A percentile compares a stretch with the other conserved stretches of the same genome.
phyloP scores from a whole-genome alignment of 2,888 invertebrate genomes.

The Drosophila buzzatii region DNA sequence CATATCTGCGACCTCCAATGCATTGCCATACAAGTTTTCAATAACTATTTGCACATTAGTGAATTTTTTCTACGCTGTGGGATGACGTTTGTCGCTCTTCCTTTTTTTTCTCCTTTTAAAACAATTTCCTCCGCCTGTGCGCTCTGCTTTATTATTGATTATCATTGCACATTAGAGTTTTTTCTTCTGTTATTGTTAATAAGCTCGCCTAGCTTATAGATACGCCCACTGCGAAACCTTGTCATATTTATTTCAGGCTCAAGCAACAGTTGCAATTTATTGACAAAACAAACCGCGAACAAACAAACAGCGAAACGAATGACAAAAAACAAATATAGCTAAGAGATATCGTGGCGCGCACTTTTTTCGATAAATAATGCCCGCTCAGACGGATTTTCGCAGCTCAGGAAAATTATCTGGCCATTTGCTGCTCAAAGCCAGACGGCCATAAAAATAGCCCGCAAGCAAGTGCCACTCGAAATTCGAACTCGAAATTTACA shows the following conservation, averaged over 20 bases:
- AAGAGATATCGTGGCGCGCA: conserved; percentile 14
- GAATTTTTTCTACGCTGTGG: conserved; percentile 17
- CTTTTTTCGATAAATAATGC: conserved; percentile 27
- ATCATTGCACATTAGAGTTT: conserved; percentile 44
- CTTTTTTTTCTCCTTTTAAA: conserved; percentile 38
- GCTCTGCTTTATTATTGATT: conserved; percentile 53
- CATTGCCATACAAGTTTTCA: neutral
- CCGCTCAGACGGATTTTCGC: conserved; percentile 38
- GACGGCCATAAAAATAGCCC: conserved; percentile 49
- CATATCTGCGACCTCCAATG: conserved; percentile 5
- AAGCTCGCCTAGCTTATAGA: conserved; percentile 18
- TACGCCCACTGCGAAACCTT: conserved; percentile 40
- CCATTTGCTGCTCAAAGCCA: conserved; percentile 32
- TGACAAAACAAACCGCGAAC: conserved; percentile 76
- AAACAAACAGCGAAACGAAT: conserved; percentile 27
- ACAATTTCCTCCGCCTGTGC: conserved; percentile 19
- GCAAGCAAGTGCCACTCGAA: conserved; percentile 13
- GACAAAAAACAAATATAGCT: conserved; percentile 17
- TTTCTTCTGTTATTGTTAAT: conserved; percentile 31
- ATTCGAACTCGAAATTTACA: conserved; percentile 20
- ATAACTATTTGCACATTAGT: conserved; percentile 11
- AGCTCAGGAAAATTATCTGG: conserved; percentile 11
- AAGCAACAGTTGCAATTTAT: conserved; percentile 80
- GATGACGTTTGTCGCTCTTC: conserved; percentile 49
- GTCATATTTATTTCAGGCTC: conserved; percentile 58